phyloP scores from a whole-genome alignment of 2,113 vertebrate species.

The Notechis scutatus region DNA sequence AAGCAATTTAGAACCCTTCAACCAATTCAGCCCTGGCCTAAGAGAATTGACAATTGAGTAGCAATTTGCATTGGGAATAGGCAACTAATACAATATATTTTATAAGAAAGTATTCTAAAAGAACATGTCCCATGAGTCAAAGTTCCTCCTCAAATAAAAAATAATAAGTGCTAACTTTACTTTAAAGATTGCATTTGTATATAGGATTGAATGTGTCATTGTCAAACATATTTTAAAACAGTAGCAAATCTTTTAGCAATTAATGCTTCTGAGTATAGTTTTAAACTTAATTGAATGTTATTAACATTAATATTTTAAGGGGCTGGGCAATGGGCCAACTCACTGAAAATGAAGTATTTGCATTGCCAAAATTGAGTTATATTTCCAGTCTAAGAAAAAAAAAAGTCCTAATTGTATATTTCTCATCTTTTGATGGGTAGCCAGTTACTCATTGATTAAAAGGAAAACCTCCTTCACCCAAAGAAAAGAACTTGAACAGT shows the following conservation, averaged over 20 bases:
- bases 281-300: background rate
- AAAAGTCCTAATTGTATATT: background rate
- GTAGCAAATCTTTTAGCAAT: background rate
- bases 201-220: background rate
- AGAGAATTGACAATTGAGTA: background rate
- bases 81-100: background rate
- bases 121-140: background rate
- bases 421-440: background rate
- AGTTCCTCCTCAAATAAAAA: background rate
- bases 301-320: background rate
- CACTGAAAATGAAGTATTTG: background rate
- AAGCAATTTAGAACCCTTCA: background rate
- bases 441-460: background rate
- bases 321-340: background rate
- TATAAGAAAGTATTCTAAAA: background rate
- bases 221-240: background rate
- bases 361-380: background rate
- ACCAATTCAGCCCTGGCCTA: background rate
- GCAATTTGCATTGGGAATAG: background rate
- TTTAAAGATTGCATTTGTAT: background rate
- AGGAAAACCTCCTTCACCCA: background rate
- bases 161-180: background rate
- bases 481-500: background rate
- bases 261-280: background rate
- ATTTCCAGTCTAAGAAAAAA: background rate